Evolutionary conservation across 2,888 invertebrate genomes (phyloP).

Genomic region (Alentia gelatinosa): DNA sequence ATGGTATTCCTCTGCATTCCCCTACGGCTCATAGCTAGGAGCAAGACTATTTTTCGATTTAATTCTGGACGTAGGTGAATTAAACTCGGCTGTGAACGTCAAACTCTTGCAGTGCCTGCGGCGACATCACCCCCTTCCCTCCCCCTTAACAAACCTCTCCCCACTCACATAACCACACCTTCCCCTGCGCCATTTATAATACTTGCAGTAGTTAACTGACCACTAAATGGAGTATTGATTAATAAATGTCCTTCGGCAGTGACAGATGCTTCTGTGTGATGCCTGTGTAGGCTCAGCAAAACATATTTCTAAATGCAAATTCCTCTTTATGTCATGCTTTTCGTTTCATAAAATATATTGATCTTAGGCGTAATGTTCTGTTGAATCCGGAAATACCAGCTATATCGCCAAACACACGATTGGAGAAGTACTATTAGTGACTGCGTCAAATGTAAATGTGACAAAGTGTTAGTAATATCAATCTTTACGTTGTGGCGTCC

Average conservation of each 20-base stretch:
- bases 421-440: neutral
- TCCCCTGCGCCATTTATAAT: neutral
- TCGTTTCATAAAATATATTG: no score
- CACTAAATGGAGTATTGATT: slow-evolving; percentile 20
- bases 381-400: no score
- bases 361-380: no score
- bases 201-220: neutral
- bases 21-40: neutral
- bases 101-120: neutral
- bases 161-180: neutral
- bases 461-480: slow-evolving; percentile 13
- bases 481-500: slow-evolving; percentile 9
- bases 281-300: no score
- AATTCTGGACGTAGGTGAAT: neutral
- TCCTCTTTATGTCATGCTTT: no score
- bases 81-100: neutral
- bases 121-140: neutral
- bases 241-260: neutral
- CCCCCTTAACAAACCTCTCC: neutral
- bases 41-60: neutral
- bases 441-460: neutral
- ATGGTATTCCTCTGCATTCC: no score
- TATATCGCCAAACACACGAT: no score
- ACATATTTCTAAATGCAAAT: no score
- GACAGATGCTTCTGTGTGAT: neutral